Evolutionary conservation across 2,797 vertebrate genomes (phyloP), one percentile per base, ranked within the genome.

Genomic region (Artibeus jamaicensis): DNA sequence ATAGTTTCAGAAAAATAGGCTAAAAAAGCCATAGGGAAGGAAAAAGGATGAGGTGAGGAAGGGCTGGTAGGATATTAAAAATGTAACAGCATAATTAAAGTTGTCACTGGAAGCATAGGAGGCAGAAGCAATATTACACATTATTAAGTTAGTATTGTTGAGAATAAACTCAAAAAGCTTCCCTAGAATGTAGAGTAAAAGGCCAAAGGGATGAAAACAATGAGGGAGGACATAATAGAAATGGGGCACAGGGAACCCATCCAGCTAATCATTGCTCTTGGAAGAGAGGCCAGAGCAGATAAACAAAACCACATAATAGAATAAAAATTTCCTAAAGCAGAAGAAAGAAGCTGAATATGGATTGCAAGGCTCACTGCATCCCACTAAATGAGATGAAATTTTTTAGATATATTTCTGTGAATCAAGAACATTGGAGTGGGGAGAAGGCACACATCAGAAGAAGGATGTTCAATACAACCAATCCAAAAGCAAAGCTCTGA

Each of bases 11-110:
- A n/a, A 79, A 91, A 77, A 37, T 9, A 81, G 71, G 92, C 44
- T 46, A 39, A 79, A 81, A 91, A 85, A 85, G 53, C 71, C 81
- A 46, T 16, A 44, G 37, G 46, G 62, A 86, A 89, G 29, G 19
- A 29, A 65, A 82, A 96, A 91, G 19, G 67, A 22, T 24, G 50
- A 86, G n/a, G n/a, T 14, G 44, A 14, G 46, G 29, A 86, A 88
- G n/a, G 29, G 34, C 48, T 12, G 22, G 21, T 44, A 81, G 88
- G 81, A 78, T 84, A 57, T 77, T 88, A 91, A 97, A 94, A 89
- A 79, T 32, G 22, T 22, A 85, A 44, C 7, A 37, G 70, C 11
- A 26, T 67, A 91, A 95, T 86, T 93, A 83, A 79, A 94, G 34
- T 85, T 42, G 73, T 67, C 18, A 34, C 9, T 88, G 81, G 46